These are phyloP conservation scores for Cheilosia vernalis DNA, from an alignment of 2,888 invertebrate species.

Conservation along the genomic window DNA sequence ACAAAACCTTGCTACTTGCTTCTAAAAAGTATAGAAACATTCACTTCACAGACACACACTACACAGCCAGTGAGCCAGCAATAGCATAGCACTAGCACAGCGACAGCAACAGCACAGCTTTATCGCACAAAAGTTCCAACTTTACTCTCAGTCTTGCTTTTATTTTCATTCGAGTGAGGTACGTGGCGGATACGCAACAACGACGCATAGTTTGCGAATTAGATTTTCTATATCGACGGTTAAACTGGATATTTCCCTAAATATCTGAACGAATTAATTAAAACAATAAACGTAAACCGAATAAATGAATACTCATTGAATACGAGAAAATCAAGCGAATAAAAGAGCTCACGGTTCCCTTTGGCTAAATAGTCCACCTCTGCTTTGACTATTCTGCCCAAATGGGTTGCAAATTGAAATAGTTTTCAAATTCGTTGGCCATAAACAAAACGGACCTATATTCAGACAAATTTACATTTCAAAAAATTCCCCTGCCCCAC, in stretches of 20 bases:
- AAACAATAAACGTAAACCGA: slow-evolving; percentile 44
- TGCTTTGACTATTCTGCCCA: slow-evolving; percentile 30
- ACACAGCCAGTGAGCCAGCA: too few relatives aligned
- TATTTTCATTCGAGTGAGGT: slow-evolving; percentile 65
- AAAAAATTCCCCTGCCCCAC: slow-evolving; percentile 17
- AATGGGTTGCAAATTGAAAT: slow-evolving; percentile 43
- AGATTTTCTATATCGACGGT: slow-evolving; percentile 42
- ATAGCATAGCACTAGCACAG: too few relatives aligned
- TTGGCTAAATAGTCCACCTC: slow-evolving; percentile 39
- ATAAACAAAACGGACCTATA: not conserved
- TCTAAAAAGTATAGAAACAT: too few relatives aligned
- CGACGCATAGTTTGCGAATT: slow-evolving; percentile 70
- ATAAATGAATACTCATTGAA: not conserved
- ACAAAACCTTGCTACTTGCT: too few relatives aligned
- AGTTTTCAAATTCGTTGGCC: slow-evolving; percentile 16
- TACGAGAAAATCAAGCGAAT: slow-evolving; percentile 58
- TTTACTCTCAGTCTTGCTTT: slow-evolving; percentile 66
- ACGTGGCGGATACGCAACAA: slow-evolving; percentile 69
- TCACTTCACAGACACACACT: too few relatives aligned
- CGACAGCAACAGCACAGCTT: not conserved
- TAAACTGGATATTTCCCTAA: slow-evolving; percentile 40
- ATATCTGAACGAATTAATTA: slow-evolving; percentile 53
- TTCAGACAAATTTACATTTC: not conserved
- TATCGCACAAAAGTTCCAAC: slow-evolving; percentile 21
- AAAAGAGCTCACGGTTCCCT: slow-evolving; percentile 18